These are phyloP conservation scores for Chloromyia formosa DNA, from an alignment of 2,888 invertebrate genomes.

Conservation along the genomic window DNA sequence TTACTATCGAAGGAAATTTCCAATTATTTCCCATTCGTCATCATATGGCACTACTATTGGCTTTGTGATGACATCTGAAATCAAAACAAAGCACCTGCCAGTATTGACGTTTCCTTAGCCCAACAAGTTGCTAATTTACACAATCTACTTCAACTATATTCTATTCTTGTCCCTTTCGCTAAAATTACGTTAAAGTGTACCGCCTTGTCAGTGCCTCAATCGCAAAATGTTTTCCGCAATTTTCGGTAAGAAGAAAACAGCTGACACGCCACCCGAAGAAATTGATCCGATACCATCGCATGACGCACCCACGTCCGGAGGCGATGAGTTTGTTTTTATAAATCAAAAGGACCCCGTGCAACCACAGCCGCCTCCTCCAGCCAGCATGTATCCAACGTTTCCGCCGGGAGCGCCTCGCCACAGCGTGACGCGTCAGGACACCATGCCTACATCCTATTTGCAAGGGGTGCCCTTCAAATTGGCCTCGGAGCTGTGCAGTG, in stretches of 20 bases:
- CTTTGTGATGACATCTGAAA: too few relatives aligned
- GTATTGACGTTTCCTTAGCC: too few relatives aligned
- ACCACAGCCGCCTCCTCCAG: constrained; percentile 5
- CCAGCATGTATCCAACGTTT: constrained; percentile 40
- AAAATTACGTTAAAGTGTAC: too few relatives aligned
- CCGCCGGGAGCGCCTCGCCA: constrained; percentile 4
- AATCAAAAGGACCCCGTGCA: constrained; percentile 29
- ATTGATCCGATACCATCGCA: constrained; percentile 45
- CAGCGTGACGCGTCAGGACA: background rate
- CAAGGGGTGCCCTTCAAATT: constrained; percentile 46
- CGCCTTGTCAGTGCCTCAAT: too few relatives aligned
- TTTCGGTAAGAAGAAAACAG: constrained; percentile 44
- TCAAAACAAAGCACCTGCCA: too few relatives aligned
- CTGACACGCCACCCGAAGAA: constrained; percentile 42
- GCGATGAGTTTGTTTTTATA: constrained; percentile 45
- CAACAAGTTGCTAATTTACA: too few relatives aligned
- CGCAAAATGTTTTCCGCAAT: constrained; percentile 45
- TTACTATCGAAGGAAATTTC: too few relatives aligned
- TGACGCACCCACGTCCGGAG: background rate
- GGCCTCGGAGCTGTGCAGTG: constrained; percentile 30
- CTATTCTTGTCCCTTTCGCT: too few relatives aligned
- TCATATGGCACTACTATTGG: too few relatives aligned
- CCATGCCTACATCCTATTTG: constrained; percentile 28
- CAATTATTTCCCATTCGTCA: too few relatives aligned
- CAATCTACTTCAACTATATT: too few relatives aligned